phyloP scores from a whole-genome alignment of 2,113 vertebrate genomes.

The Nyctibius bracteatus region DNA sequence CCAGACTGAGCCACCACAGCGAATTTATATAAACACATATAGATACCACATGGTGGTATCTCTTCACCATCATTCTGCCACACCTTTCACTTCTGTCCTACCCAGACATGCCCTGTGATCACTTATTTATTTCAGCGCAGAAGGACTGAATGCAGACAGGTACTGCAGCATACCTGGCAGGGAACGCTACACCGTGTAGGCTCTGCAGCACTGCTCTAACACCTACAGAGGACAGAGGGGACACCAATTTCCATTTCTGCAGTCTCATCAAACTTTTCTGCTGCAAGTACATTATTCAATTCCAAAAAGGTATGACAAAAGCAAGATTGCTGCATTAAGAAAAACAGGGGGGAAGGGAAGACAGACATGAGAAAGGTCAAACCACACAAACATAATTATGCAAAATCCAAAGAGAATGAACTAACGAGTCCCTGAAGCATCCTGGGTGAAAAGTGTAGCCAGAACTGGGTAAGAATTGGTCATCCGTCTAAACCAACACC shows the following conservation, averaged over 20 bases:
- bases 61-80: not conserved
- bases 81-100: not conserved
- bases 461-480: not conserved
- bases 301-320: not conserved
- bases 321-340: not conserved
- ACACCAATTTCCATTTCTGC: not conserved
- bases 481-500: not conserved
- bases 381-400: not conserved
- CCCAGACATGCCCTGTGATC: not conserved
- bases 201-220: not conserved
- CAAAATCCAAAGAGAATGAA: not conserved
- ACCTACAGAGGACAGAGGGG: not conserved
- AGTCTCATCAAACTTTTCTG: constrained; percentile 1
- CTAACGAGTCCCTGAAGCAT: not conserved
- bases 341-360: not conserved
- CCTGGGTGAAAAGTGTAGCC: not conserved
- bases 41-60: not conserved
- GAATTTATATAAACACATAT: not conserved
- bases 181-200: not conserved
- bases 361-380: not conserved
- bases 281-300: not conserved
- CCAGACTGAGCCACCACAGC: not conserved
- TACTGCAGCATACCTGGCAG: constrained; percentile 46
- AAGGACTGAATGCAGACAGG: not conserved
- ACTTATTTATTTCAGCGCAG: not conserved